A percentile compares a stretch with the other conserved stretches of the same genome.
Evolutionary conservation across 2,888 invertebrate species (phyloP).

Genomic region (Urechis unicinctus): DNA sequence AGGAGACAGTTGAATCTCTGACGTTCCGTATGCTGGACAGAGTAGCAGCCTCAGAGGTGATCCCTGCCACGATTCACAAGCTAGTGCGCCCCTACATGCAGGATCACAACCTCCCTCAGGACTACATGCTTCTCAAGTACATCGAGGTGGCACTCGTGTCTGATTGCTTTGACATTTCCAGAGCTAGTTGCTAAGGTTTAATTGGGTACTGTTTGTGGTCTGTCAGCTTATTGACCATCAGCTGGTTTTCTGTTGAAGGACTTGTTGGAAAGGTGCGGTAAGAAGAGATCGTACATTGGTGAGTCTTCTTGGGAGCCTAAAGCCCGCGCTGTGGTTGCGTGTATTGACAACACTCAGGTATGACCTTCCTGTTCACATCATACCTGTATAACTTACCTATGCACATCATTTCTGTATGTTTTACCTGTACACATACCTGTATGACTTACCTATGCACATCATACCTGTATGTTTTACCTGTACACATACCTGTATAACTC

Average conservation of each 20-base stretch:
- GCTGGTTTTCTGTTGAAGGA: no score
- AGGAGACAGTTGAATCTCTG: conserved; percentile 43
- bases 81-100: conserved; percentile 41
- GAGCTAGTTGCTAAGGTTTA: no score
- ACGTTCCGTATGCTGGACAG: conserved; percentile 45
- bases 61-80: conserved; percentile 29
- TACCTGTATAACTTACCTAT: no score
- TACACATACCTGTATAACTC: no score
- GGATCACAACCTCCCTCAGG: conserved; percentile 36
- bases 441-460: no score
- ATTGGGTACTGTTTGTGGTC: no score
- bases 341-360: no score
- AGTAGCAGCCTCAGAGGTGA: conserved; percentile 37
- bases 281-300: conserved; percentile 24
- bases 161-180: not conserved
- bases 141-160: conserved; percentile 38
- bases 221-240: no score
- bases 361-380: no score
- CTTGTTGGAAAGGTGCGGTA: conserved; percentile 29
- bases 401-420: no score
- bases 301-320: conserved; percentile 40
- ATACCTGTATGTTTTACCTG: no score
- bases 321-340: conserved; percentile 36
- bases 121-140: conserved; percentile 39
- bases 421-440: no score